Evolutionary conservation across 2,113 vertebrate species (phyloP).

Genomic region (Mesocricetus auratus): DNA sequence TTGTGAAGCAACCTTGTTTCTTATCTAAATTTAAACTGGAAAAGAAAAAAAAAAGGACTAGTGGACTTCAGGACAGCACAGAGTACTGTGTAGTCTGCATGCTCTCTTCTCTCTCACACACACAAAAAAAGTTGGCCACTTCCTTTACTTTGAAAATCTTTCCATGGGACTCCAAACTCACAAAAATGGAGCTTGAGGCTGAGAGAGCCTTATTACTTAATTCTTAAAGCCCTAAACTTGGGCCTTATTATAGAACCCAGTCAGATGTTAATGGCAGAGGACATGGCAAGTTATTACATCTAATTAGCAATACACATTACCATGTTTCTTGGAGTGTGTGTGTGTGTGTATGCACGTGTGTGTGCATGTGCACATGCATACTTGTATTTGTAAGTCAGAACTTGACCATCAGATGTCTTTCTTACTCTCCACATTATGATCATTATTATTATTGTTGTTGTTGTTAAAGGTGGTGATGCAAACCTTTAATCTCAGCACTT

Average conservation of each 20-base stretch:
- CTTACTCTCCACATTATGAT: not conserved
- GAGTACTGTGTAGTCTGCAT: too few relatives aligned
- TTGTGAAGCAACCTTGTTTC: too few relatives aligned
- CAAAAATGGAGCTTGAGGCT: not conserved
- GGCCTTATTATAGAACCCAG: not conserved
- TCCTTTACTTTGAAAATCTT: not conserved
- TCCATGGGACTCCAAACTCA: not conserved
- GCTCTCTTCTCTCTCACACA: too few relatives aligned
- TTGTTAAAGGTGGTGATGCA: too few relatives aligned
- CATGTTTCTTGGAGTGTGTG: not conserved
- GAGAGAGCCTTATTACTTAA: not conserved
- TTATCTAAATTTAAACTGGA: too few relatives aligned
- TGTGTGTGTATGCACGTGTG: not conserved
- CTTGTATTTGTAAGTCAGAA: not conserved
- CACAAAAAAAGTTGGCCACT: not conserved
- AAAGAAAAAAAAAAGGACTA: too few relatives aligned
- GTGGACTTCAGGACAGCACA: too few relatives aligned
- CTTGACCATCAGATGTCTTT: not conserved
- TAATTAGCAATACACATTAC: not conserved
- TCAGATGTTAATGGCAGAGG: not conserved
- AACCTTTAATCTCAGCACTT: too few relatives aligned
- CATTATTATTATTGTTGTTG: not conserved
- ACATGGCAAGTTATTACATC: not conserved
- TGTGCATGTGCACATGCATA: not conserved
- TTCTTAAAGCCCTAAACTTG: not conserved